phyloP scores from a whole-genome alignment of 2,888 invertebrate genomes.

The Cyclophora albipunctata region DNA sequence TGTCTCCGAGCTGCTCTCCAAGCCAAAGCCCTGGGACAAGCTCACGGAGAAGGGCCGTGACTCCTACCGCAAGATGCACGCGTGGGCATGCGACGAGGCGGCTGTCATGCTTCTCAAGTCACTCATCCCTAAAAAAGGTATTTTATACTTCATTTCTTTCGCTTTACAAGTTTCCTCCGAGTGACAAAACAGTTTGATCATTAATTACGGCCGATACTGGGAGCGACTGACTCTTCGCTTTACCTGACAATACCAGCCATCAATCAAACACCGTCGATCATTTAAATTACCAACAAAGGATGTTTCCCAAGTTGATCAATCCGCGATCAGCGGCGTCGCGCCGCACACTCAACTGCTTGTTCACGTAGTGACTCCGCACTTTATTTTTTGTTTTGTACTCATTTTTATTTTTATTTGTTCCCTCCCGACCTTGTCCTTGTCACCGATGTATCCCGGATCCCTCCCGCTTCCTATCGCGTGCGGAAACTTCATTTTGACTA shows the following conservation, averaged over 20 bases:
- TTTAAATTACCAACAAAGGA: constrained; percentile 55
- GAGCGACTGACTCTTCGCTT: constrained; percentile 26
- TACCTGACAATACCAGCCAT: constrained; percentile 65
- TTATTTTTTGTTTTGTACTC: constrained; percentile 30
- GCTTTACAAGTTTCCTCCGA: constrained; percentile 22
- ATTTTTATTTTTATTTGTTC: constrained; percentile 29
- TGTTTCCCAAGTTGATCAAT: constrained; percentile 30
- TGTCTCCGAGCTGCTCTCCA: constrained; percentile 97
- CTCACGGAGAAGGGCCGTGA: constrained; percentile 99
- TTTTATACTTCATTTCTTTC: constrained; percentile 49
- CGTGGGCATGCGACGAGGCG: constrained; percentile 98
- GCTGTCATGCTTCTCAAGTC: constrained; percentile 98
- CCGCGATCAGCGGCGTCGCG: not conserved
- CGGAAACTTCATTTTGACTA: constrained; percentile 16
- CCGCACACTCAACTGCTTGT: constrained; percentile 12
- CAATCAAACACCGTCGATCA: constrained; percentile 60
- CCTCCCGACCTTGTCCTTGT: constrained; percentile 33
- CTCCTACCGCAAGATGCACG: constrained; percentile 99
- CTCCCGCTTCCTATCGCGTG: constrained; percentile 34
- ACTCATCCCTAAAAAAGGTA: constrained; percentile 98
- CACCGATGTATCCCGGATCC: constrained; percentile 26
- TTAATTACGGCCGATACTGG: constrained; percentile 15
- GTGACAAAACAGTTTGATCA: constrained; percentile 11
- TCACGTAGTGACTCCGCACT: constrained; percentile 33
- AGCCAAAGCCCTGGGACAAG: constrained; percentile 99